Evolutionary conservation across 2,888 invertebrate species (phyloP).

Genomic region (Eugnorisma glareosa): DNA sequence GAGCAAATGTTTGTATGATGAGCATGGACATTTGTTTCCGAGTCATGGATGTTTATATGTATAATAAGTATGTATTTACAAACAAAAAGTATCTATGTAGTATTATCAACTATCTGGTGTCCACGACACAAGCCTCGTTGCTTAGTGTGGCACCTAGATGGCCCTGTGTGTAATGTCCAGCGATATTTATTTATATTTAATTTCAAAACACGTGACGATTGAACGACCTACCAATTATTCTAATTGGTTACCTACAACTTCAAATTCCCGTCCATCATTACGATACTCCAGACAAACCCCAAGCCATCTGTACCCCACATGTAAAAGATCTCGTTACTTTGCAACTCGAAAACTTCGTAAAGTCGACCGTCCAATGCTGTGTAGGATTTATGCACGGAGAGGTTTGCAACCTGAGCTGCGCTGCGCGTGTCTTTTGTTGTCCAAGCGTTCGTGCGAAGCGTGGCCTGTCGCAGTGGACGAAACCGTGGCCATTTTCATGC

Average conservation of each 20-base stretch:
- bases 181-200: no score
- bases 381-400: neutral
- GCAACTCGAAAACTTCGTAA: conserved; percentile 32
- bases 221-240: neutral
- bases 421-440: neutral
- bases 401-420: no score
- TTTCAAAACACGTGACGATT: neutral
- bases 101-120: no score
- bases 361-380: neutral
- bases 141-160: no score
- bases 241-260: neutral
- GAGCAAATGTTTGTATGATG: no score
- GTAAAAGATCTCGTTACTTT: conserved; percentile 40
- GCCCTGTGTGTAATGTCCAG: no score
- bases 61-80: no score
- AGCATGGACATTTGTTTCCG: no score
- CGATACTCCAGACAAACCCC: conserved; percentile 6
- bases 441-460: neutral
- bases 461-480: no score
- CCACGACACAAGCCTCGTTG: no score
- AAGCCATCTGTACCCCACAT: neutral
- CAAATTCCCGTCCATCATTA: conserved; percentile 14
- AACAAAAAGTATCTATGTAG: no score
- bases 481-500: neutral
- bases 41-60: no score